A percentile compares a stretch with the other conserved stretches of the same genome.
Conservation (phyloP, 2,888 invertebrate species). For the Patella depressa region DNA sequence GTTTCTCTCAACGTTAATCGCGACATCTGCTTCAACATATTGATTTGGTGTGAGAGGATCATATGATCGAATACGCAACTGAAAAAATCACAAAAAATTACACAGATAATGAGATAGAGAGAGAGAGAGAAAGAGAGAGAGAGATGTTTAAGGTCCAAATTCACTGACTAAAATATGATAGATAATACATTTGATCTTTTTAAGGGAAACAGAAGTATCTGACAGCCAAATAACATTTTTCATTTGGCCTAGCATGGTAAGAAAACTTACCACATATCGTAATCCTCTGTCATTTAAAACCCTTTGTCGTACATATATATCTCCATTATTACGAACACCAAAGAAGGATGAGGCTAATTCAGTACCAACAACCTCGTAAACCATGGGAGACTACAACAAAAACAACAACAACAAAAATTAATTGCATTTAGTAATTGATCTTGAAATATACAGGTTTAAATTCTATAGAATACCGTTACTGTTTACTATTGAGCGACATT, state of each 20-base stretch:
- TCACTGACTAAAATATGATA: too few relatives aligned
- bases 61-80: slow-evolving; percentile 57
- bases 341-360: slow-evolving; percentile 59
- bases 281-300: slow-evolving; percentile 49
- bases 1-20: slow-evolving; percentile 57
- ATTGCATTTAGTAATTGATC: too few relatives aligned
- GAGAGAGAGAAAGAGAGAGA: neutral
- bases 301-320: slow-evolving; percentile 41
- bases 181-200: too few relatives aligned
- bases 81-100: slow-evolving; percentile 15
- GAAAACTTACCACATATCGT: slow-evolving; percentile 50
- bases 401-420: too few relatives aligned
- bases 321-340: slow-evolving; percentile 41
- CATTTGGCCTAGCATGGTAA: neutral
- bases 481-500: too few relatives aligned
- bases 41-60: slow-evolving; percentile 55
- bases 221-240: too few relatives aligned
- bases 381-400: slow-evolving; percentile 40
- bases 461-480: too few relatives aligned
- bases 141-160: neutral
- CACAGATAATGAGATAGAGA: neutral
- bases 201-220: too few relatives aligned
- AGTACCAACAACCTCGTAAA: slow-evolving; percentile 51
- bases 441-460: too few relatives aligned
- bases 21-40: slow-evolving; percentile 53